Percentiles rank a stretch among this genome's conserved stretches.
Conservation (phyloP, 2,113 vertebrate species). For the Bos javanicus region DNA sequence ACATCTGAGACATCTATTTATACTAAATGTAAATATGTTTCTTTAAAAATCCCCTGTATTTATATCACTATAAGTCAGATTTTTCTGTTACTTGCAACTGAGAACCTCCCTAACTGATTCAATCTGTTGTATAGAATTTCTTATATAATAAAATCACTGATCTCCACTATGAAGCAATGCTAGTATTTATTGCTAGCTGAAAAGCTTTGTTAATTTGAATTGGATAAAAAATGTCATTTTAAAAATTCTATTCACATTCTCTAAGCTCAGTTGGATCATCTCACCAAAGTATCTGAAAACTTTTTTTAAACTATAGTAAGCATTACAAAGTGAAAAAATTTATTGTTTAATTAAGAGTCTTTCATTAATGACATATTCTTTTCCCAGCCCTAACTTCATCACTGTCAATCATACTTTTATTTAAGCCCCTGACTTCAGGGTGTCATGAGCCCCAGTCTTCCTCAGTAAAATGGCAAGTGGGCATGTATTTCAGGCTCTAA, state of each 20-base stretch:
- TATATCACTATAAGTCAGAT: background rate
- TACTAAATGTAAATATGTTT: background rate
- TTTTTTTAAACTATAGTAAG: conserved; percentile 12
- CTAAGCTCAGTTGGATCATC: background rate
- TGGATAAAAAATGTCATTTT: background rate
- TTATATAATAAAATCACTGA: background rate
- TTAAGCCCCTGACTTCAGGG: background rate
- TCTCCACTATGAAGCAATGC: background rate
- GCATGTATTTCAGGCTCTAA: background rate
- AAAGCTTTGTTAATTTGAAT: conserved; percentile 40
- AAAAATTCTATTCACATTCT: background rate
- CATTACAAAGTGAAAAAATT: conserved; percentile 32
- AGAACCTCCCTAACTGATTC: background rate
- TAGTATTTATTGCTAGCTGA: background rate
- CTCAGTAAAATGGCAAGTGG: background rate
- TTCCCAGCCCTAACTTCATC: background rate
- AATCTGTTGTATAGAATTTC: background rate
- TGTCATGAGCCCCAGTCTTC: background rate
- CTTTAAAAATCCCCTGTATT: background rate
- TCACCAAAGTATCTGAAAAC: conserved; percentile 8
- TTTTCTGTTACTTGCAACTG: conserved; percentile 7
- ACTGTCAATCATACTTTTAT: background rate
- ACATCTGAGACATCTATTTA: background rate
- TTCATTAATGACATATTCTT: background rate
- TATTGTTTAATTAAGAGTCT: conserved; percentile 6